Percentiles rank a stretch among this genome's conserved stretches.
These are phyloP conservation scores for Lynx canadensis DNA, from an alignment of 2,113 vertebrate species.

Conservation along the genomic window DNA sequence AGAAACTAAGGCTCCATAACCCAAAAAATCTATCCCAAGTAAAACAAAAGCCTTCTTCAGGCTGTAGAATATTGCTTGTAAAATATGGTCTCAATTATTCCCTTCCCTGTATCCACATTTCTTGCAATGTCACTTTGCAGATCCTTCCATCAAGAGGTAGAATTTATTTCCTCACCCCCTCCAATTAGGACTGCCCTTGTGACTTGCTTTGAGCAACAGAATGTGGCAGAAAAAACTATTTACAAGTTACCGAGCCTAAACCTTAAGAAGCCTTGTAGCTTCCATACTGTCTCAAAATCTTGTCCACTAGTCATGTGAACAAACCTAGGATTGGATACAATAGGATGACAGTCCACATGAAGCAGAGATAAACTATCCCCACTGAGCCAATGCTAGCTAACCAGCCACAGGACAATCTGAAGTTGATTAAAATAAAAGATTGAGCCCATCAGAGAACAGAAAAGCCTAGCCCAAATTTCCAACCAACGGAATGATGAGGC, in stretches of 20 bases:
- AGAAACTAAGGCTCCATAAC: not conserved
- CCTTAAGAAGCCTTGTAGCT: not conserved
- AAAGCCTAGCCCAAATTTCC: not conserved
- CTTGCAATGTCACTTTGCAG: not conserved
- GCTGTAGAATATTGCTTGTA: not conserved
- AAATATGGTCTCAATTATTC: not conserved
- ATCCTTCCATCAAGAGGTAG: not conserved
- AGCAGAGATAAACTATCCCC: not conserved
- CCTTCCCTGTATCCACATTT: not conserved
- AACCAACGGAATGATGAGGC: slow-evolving; percentile 23
- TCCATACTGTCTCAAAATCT: not conserved
- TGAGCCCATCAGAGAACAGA: not conserved
- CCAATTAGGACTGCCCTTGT: not conserved
- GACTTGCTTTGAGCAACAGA: not conserved
- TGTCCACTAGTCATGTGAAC: not conserved
- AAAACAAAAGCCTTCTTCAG: not conserved
- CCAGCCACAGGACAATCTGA: not conserved
- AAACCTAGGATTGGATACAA: not conserved
- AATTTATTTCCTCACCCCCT: not conserved
- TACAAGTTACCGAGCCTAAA: not conserved
- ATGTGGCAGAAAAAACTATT: not conserved
- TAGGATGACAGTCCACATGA: not conserved
- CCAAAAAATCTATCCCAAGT: not conserved
- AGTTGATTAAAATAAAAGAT: not conserved
- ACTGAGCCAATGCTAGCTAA: not conserved